These are phyloP conservation scores for Lacerta agilis DNA, from an alignment of 2,797 vertebrate genomes.

Conservation along the genomic window DNA sequence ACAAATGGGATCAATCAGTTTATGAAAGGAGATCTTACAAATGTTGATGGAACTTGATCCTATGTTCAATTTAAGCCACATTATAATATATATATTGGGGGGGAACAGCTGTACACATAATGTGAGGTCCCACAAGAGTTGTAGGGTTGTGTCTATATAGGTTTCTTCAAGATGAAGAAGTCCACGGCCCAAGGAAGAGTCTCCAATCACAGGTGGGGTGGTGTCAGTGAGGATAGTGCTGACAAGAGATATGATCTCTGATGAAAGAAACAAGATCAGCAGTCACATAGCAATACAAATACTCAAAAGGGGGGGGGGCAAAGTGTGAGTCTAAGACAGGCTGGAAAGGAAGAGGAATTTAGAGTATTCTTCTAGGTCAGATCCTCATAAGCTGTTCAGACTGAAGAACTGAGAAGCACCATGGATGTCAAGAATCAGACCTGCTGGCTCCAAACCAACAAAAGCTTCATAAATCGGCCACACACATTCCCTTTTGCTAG, in stretches of 20 bases:
- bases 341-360: background rate
- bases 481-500: background rate
- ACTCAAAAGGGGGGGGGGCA: background rate
- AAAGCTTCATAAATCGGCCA: background rate
- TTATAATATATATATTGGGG: background rate
- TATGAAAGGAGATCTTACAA: background rate
- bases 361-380: background rate
- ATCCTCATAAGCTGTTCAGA: background rate
- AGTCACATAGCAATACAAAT: background rate
- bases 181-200: background rate
- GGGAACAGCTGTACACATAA: background rate
- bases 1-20: background rate
- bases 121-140: background rate
- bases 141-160: no score
- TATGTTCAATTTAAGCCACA: background rate
- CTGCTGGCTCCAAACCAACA: background rate
- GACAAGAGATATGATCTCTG: background rate
- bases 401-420: background rate
- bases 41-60: background rate
- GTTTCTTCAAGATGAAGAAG: background rate
- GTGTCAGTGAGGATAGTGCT: background rate
- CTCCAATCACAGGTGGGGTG: no score
- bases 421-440: background rate
- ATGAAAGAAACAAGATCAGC: background rate
- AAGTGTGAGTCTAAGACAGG: background rate